Evolutionary conservation across 2,888 invertebrate species (phyloP).

Genomic region (Mayetiola destructor): DNA sequence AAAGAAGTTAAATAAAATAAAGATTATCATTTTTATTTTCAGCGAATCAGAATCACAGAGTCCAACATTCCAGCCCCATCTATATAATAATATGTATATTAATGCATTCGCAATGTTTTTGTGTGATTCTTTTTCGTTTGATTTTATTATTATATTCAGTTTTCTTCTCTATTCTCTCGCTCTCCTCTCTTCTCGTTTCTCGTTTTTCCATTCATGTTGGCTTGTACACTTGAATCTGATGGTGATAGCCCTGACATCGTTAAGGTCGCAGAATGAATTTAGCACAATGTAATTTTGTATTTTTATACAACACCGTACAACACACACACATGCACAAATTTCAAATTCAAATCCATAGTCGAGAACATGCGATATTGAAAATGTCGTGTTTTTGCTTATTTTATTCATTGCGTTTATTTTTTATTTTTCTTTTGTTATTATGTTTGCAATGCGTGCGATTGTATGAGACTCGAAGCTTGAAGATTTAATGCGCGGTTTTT

Average conservation of each 20-base stretch:
- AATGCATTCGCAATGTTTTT: too few relatives aligned
- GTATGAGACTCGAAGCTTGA: too few relatives aligned
- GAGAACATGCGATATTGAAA: too few relatives aligned
- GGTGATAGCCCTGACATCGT: slow-evolving; percentile 15
- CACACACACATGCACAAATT: not conserved
- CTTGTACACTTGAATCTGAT: slow-evolving; percentile 10
- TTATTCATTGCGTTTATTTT: not conserved
- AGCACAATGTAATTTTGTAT: slow-evolving; percentile 7
- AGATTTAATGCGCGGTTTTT: too few relatives aligned
- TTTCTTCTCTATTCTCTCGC: not conserved
- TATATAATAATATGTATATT: too few relatives aligned
- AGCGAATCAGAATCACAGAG: too few relatives aligned
- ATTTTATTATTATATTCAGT: too few relatives aligned
- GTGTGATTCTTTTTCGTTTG: too few relatives aligned
- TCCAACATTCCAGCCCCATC: too few relatives aligned
- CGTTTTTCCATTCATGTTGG: not conserved
- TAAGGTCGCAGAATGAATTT: slow-evolving; percentile 14
- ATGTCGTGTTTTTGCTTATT: not conserved
- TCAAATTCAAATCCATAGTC: not conserved
- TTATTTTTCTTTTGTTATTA: not conserved
- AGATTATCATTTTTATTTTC: too few relatives aligned
- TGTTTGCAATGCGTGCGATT: not conserved
- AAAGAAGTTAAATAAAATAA: too few relatives aligned
- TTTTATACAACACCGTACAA: not conserved
- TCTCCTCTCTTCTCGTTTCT: not conserved